phyloP scores from a whole-genome alignment of 2,888 invertebrate species.

The Syrista parreyssii region DNA sequence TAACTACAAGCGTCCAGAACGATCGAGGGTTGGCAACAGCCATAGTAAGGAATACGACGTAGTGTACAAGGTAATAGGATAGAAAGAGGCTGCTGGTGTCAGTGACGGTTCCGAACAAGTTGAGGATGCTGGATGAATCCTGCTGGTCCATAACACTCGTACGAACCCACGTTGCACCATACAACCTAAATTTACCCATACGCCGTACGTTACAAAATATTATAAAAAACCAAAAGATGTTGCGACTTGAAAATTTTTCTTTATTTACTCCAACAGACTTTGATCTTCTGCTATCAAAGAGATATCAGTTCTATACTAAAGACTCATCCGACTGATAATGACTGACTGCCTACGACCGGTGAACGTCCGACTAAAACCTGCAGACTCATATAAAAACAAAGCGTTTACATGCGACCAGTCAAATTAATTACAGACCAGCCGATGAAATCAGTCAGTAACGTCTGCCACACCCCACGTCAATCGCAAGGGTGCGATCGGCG shows the following conservation, averaged over 20 bases:
- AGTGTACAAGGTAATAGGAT: neutral
- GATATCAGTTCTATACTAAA: too few relatives aligned
- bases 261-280: neutral
- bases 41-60: neutral
- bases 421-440: slow-evolving; percentile 44
- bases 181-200: too few relatives aligned
- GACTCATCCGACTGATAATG: neutral
- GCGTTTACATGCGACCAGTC: slow-evolving; percentile 28
- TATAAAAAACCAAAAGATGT: too few relatives aligned
- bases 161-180: too few relatives aligned
- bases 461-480: slow-evolving; percentile 29
- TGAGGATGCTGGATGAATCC: neutral
- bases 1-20: neutral
- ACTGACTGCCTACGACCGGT: neutral
- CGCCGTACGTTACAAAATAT: too few relatives aligned
- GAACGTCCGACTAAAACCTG: neutral
- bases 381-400: slow-evolving; percentile 33
- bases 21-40: neutral
- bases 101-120: neutral
- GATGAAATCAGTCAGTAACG: slow-evolving; percentile 27
- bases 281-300: neutral
- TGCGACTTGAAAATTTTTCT: neutral
- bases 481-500: slow-evolving; percentile 3
- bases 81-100: neutral
- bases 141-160: neutral